phyloP scores from a whole-genome alignment of 1,140 invertebrate genomes.

The Muscidifurax raptorellus region DNA sequence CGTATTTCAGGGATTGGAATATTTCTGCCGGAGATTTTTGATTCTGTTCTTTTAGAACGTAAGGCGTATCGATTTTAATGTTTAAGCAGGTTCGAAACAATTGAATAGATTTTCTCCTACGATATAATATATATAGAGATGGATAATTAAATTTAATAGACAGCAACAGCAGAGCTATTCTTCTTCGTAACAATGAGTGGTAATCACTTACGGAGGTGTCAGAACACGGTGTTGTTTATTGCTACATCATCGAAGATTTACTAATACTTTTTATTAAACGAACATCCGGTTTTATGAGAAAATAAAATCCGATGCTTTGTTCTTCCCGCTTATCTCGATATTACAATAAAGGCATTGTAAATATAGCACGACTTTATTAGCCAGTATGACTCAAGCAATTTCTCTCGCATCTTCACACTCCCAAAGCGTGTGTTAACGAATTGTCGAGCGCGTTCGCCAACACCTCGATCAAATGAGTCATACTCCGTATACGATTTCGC shows the following conservation, averaged over 20 bases:
- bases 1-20: too few species aligned
- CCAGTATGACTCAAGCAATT: conserved; percentile 27
- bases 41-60: not conserved
- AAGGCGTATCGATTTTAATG: not conserved
- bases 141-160: not conserved
- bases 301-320: conserved; percentile 32
- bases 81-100: not conserved
- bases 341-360: conserved; percentile 18
- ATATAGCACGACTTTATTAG: conserved; percentile 41
- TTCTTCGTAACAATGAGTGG: not conserved
- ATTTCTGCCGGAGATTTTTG: not conserved
- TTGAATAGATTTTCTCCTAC: not conserved
- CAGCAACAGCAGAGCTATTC: not conserved
- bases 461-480: too few species aligned
- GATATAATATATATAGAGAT: not conserved
- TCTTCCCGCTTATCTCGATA: conserved; percentile 13
- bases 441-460: conserved; percentile 25
- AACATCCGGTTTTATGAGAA: not conserved
- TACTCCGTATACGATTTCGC: too few species aligned
- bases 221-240: not conserved
- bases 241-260: too few species aligned
- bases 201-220: not conserved
- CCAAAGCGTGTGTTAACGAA: conserved; percentile 25
- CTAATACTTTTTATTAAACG: too few species aligned
- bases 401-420: not conserved